Conservation (phyloP, 1,140 invertebrate species). For the Fopius arisanus region DNA sequence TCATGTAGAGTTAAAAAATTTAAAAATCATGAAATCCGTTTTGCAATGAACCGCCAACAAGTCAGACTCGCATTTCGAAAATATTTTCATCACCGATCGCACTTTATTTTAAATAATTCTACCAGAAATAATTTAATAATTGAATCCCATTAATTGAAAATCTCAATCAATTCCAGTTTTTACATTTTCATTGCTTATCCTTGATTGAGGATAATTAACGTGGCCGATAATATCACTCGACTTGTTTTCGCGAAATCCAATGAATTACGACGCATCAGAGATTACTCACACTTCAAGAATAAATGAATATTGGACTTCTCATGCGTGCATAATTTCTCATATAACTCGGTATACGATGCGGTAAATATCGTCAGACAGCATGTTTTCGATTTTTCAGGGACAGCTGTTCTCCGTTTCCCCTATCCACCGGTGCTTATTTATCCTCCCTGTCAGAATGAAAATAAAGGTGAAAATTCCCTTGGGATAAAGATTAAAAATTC, state of each 20-base stretch:
- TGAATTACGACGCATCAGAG: neutral
- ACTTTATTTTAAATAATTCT: too few species aligned
- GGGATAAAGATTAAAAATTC: neutral
- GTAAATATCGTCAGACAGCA: neutral
- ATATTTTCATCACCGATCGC: too few species aligned
- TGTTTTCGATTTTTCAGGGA: neutral
- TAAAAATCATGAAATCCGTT: neutral
- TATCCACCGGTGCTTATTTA: neutral
- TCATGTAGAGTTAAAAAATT: neutral
- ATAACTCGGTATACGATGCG: neutral
- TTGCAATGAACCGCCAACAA: too few species aligned
- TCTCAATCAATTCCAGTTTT: too few species aligned
- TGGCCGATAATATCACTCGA: neutral
- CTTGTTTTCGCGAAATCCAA: neutral
- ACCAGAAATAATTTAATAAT: too few species aligned
- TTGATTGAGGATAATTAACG: neutral
- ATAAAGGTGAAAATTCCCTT: neutral
- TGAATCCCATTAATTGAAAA: too few species aligned
- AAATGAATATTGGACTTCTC: neutral
- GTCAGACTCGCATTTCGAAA: too few species aligned
- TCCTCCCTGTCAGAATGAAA: neutral
- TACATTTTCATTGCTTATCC: neutral
- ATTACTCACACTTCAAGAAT: constrained; percentile 10
- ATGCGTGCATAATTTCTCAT: neutral
- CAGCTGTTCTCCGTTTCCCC: neutral